Conservation (phyloP, 2,797 vertebrate genomes). For the Diplodus sargus region DNA sequence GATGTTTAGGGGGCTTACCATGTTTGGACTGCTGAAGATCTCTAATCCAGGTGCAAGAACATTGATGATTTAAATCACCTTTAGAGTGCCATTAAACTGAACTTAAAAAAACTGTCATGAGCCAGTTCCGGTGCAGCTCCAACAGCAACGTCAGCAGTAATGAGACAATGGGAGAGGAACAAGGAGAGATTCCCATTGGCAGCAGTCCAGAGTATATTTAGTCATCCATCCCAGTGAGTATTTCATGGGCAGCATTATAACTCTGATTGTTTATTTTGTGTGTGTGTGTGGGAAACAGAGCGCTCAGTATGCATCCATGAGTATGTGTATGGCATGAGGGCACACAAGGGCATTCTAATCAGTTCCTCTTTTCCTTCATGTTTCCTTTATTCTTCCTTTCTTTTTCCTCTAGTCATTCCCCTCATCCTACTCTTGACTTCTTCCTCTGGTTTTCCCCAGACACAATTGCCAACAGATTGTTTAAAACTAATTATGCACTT, state of each 20-base stretch:
- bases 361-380: slow-evolving; percentile 55
- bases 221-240: slow-evolving; percentile 72
- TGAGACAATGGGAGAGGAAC: slow-evolving; percentile 74
- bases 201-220: slow-evolving; percentile 80
- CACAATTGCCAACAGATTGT: slow-evolving; percentile 38
- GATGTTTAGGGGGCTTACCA: neutral
- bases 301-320: neutral
- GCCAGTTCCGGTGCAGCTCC: slow-evolving; percentile 18
- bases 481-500: slow-evolving; percentile 32
- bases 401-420: slow-evolving; percentile 52
- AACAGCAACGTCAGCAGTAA: slow-evolving; percentile 58
- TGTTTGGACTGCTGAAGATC: neutral
- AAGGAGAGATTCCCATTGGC: slow-evolving; percentile 82
- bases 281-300: slow-evolving; percentile 26
- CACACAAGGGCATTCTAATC: slow-evolving; percentile 40
- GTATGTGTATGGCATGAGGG: slow-evolving; percentile 14
- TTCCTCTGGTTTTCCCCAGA: slow-evolving; percentile 20
- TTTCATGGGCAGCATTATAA: slow-evolving; percentile 57
- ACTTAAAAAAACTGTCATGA: slow-evolving; percentile 26
- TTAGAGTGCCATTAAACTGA: slow-evolving; percentile 11
- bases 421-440: slow-evolving; percentile 35
- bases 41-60: slow-evolving; percentile 1
- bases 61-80: slow-evolving; percentile 9
- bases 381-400: slow-evolving; percentile 37
- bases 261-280: slow-evolving; percentile 58